Evolutionary conservation across 2,113 vertebrate genomes (phyloP).

Genomic region (Thunnus maccoyii): DNA sequence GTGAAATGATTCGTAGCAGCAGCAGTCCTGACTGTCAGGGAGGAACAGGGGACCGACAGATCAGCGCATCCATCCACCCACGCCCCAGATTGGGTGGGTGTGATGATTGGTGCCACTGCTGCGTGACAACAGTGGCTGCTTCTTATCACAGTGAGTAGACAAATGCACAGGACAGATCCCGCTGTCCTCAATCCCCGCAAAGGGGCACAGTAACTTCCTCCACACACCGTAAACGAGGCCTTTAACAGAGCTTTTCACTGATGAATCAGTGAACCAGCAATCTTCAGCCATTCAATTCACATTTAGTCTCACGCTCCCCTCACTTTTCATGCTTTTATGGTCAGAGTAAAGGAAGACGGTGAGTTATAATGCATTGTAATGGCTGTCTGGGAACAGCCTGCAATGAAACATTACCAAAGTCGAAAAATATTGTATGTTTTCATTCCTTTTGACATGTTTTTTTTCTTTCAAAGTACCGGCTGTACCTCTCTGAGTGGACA

Average conservation of each 20-base stretch:
- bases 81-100: slow-evolving; percentile 54
- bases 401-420: background rate
- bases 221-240: background rate
- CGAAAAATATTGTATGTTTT: background rate
- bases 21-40: slow-evolving; percentile 12
- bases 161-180: slow-evolving; percentile 1
- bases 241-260: slow-evolving; percentile 19
- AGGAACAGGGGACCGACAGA: slow-evolving; percentile 41
- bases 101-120: slow-evolving; percentile 50
- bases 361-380: background rate
- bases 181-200: background rate
- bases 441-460: background rate
- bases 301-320: background rate
- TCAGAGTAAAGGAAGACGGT: background rate
- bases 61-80: slow-evolving; percentile 66
- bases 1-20: slow-evolving; percentile 32
- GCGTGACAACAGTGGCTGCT: slow-evolving; percentile 40
- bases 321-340: background rate
- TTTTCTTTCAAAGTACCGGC: background rate
- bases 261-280: slow-evolving; percentile 13
- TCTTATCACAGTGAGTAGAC: slow-evolving; percentile 41
- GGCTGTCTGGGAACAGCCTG: background rate
- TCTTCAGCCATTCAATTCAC: background rate
- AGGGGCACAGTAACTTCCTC: slow-evolving; percentile 7
- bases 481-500: background rate